A percentile compares a stretch with the other conserved stretches of the same genome.
Conservation (phyloP, 2,113 vertebrate genomes). For the Rhadina sibilatrix region DNA sequence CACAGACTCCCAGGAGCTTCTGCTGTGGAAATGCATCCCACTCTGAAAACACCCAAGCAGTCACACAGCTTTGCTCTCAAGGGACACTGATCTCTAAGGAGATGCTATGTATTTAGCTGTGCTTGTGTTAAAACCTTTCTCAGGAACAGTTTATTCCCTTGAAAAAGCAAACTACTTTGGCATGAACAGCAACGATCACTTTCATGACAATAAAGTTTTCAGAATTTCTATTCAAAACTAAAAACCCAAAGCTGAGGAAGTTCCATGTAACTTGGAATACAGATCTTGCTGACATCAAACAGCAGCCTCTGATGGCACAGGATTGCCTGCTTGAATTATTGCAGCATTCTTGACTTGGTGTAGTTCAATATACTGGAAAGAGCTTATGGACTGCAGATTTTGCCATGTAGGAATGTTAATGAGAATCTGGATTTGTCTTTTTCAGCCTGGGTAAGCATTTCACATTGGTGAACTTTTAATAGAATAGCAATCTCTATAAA, state of each 20-base stretch:
- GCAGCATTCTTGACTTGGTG: constrained; percentile 18
- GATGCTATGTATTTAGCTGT: not conserved
- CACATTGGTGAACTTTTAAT: not conserved
- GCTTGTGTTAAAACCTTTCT: not conserved
- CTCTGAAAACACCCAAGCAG: not conserved
- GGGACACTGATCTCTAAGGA: not conserved
- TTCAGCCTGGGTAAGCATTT: constrained; percentile 5
- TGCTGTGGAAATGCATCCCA: not conserved
- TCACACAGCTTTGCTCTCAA: not conserved
- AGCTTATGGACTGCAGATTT: constrained; percentile 29
- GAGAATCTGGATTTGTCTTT: constrained; percentile 16
- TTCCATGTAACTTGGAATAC: not conserved
- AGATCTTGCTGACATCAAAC: constrained; percentile 14
- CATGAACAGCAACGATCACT: not conserved
- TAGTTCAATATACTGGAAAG: constrained; percentile 33
- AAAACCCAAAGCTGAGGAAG: not conserved
- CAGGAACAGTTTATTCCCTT: not conserved
- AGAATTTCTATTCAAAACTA: not conserved
- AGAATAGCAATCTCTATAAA: not conserved
- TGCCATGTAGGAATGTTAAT: constrained; percentile 19
- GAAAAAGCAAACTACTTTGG: not conserved
- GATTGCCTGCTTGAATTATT: constrained; percentile 14
- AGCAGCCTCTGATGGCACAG: not conserved
- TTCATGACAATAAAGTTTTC: not conserved
- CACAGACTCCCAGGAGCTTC: not conserved